phyloP scores from a whole-genome alignment of 2,888 invertebrate species.

The Chaitophorus viminalis region DNA sequence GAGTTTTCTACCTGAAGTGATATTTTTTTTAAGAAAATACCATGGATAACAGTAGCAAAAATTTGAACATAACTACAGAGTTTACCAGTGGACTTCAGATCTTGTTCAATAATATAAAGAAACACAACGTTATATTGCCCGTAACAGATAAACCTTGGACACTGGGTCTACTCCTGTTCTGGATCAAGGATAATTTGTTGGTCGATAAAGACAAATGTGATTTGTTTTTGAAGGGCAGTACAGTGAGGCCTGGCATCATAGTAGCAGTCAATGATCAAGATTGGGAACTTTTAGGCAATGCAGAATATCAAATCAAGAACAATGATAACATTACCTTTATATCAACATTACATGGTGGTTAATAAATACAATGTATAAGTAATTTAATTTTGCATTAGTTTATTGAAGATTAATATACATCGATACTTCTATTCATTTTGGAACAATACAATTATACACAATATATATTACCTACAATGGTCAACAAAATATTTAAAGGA shows the following conservation, averaged over 20 bases:
- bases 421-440: background rate
- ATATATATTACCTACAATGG: background rate
- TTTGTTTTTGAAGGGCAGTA: constrained; percentile 72
- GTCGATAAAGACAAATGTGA: constrained; percentile 88
- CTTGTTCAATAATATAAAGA: constrained; percentile 85
- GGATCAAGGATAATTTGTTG: constrained; percentile 87
- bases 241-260: constrained; percentile 87
- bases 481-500: background rate
- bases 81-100: constrained; percentile 81
- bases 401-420: constrained; percentile 13
- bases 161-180: constrained; percentile 77
- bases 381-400: constrained; percentile 69
- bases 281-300: constrained; percentile 88
- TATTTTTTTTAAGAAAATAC: background rate
- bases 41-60: constrained; percentile 7
- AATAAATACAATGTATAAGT: constrained; percentile 65
- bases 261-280: constrained; percentile 94
- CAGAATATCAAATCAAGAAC: constrained; percentile 76
- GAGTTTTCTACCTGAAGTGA: background rate
- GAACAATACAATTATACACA: constrained; percentile 16
- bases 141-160: constrained; percentile 74
- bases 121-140: constrained; percentile 76
- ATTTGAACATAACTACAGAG: constrained; percentile 72
- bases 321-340: constrained; percentile 82
- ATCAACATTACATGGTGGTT: constrained; percentile 86